A percentile compares a stretch with the other conserved stretches of the same genome.
Conservation (phyloP, 2,797 vertebrate genomes). For the Rhinatrema bivittatum region DNA sequence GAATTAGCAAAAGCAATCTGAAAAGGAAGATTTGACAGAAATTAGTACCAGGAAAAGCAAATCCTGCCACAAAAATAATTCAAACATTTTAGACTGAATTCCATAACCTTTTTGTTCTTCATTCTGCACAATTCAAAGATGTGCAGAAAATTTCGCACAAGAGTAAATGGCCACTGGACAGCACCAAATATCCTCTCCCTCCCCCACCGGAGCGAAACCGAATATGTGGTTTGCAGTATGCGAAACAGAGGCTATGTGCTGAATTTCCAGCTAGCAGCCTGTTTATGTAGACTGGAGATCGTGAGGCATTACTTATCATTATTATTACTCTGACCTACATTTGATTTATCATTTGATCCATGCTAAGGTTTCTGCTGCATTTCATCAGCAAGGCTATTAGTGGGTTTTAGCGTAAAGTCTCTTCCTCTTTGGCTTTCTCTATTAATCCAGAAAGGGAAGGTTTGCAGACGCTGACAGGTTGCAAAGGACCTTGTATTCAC, state of each 20-base stretch:
- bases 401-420: background rate
- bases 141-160: too few relatives aligned
- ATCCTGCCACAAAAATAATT: constrained; percentile 2
- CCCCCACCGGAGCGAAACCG: too few relatives aligned
- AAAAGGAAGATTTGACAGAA: constrained; percentile 50
- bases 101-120: background rate
- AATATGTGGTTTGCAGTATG: too few relatives aligned
- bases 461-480: constrained; percentile 30
- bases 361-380: background rate
- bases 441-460: constrained; percentile 28
- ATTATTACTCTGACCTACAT: background rate
- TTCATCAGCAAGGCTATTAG: background rate
- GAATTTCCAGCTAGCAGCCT: too few relatives aligned
- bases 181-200: too few relatives aligned
- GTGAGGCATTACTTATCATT: background rate
- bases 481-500: constrained; percentile 49
- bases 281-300: too few relatives aligned
- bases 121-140: too few relatives aligned
- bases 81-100: background rate
- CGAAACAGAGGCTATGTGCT: too few relatives aligned
- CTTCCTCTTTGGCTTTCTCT: constrained; percentile 51
- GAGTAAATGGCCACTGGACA: too few relatives aligned
- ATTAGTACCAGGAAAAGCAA: constrained; percentile 24
- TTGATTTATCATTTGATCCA: constrained; percentile 2
- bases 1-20: constrained; percentile 65